phyloP scores from a whole-genome alignment of 2,888 invertebrate genomes.

The Agrilus mali region DNA sequence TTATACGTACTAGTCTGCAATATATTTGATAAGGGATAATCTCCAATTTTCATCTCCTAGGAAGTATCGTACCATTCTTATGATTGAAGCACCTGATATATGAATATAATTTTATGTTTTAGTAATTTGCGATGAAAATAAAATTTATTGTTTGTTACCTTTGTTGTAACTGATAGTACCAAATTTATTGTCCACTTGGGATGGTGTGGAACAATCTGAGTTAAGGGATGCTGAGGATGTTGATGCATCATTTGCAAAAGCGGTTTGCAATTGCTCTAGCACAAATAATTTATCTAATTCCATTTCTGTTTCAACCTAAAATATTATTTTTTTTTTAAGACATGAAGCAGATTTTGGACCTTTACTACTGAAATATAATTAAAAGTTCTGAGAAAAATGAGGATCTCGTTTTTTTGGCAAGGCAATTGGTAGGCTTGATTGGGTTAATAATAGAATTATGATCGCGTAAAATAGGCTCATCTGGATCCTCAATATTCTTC shows the following conservation, averaged over 20 bases:
- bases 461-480: too few species aligned
- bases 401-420: too few species aligned
- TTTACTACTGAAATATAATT: too few species aligned
- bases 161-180: slow-evolving; percentile 57
- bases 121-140: neutral
- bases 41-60: slow-evolving; percentile 42
- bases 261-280: slow-evolving; percentile 51
- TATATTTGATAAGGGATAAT: slow-evolving; percentile 42
- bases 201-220: slow-evolving; percentile 37
- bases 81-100: slow-evolving; percentile 27
- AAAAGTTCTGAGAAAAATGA: too few species aligned
- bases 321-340: slow-evolving; percentile 10
- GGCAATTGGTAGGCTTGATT: too few species aligned
- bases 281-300: slow-evolving; percentile 58
- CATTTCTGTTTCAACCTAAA: slow-evolving; percentile 49
- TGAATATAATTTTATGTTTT: too few species aligned
- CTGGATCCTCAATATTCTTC: too few species aligned
- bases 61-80: slow-evolving; percentile 56
- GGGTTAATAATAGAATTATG: too few species aligned
- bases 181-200: slow-evolving; percentile 48
- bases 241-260: slow-evolving; percentile 47
- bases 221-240: slow-evolving; percentile 46
- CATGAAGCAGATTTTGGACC: neutral
- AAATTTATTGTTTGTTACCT: slow-evolving; percentile 33
- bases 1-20: slow-evolving; percentile 37